These are phyloP conservation scores for Heteropelma amictum DNA, from an alignment of 2,888 invertebrate species.

Conservation along the genomic window DNA sequence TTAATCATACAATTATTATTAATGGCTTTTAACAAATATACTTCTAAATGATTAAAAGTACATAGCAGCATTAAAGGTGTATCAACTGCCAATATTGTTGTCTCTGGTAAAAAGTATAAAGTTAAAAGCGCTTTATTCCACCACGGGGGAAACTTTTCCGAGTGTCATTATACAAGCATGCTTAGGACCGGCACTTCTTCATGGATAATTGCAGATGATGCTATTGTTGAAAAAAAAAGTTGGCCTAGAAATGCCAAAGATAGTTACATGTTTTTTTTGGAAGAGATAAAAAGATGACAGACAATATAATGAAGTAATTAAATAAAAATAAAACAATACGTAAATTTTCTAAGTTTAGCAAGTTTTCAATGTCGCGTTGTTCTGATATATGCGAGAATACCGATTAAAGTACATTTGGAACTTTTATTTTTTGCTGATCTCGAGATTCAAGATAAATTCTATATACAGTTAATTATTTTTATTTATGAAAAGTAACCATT, in stretches of 20 bases:
- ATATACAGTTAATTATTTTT: not conserved
- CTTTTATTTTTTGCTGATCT: not conserved
- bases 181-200: not conserved
- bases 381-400: no score
- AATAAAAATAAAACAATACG: no score
- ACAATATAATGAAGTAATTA: no score
- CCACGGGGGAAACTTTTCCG: not conserved
- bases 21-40: not conserved
- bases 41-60: not conserved
- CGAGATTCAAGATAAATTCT: not conserved
- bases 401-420: no score
- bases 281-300: no score
- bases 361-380: no score
- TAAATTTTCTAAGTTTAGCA: no score
- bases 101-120: slow-evolving; percentile 14
- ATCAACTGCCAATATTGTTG: not conserved
- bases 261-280: no score
- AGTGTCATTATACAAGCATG: slow-evolving; percentile 19
- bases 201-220: slow-evolving; percentile 8
- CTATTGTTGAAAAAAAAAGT: slow-evolving; percentile 3
- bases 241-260: slow-evolving; percentile 1
- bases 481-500: not conserved
- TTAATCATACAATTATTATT: not conserved
- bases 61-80: not conserved
- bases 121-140: slow-evolving; percentile 18